These are phyloP conservation scores for Aurelia coerulea DNA, from an alignment of 30 jellyfish, hydroid and myxozoan species.

Conservation along the genomic window DNA sequence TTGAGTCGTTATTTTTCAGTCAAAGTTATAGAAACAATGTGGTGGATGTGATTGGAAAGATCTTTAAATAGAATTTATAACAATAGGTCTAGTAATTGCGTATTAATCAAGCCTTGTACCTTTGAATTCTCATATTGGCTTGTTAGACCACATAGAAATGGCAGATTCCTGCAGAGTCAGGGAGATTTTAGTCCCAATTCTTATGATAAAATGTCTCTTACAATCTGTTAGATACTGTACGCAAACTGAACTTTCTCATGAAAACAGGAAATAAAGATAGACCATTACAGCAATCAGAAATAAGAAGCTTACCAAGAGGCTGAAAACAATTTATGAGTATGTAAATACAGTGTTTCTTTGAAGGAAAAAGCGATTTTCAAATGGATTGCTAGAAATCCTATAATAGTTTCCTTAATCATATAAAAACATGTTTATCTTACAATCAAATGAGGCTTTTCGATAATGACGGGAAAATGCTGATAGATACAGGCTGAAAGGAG, in stretches of 20 bases:
- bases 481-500: slow-evolving; percentile 6
- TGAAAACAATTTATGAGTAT: not conserved
- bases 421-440: not conserved
- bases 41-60: too few relatives aligned
- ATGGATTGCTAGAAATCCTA: not conserved
- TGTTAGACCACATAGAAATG: too few relatives aligned
- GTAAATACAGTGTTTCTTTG: not conserved
- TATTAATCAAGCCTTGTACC: too few relatives aligned
- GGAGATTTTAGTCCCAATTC: too few relatives aligned
- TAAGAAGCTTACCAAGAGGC: not conserved
- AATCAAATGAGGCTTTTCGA: slow-evolving; percentile 17
- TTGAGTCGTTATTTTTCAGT: too few relatives aligned
- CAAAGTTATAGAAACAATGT: too few relatives aligned
- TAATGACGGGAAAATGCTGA: slow-evolving; percentile 25
- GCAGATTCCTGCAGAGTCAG: too few relatives aligned
- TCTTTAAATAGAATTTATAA: too few relatives aligned
- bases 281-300: not conserved
- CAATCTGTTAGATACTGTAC: too few relatives aligned
- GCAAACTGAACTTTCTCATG: not conserved
- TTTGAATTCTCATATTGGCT: too few relatives aligned
- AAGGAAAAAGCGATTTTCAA: not conserved
- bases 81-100: too few relatives aligned
- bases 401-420: not conserved
- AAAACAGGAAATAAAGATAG: slow-evolving; percentile 8
- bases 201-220: too few relatives aligned